These are phyloP conservation scores for Aporrectodea caliginosa DNA, from an alignment of 1,140 invertebrate species.

Conservation along the genomic window DNA sequence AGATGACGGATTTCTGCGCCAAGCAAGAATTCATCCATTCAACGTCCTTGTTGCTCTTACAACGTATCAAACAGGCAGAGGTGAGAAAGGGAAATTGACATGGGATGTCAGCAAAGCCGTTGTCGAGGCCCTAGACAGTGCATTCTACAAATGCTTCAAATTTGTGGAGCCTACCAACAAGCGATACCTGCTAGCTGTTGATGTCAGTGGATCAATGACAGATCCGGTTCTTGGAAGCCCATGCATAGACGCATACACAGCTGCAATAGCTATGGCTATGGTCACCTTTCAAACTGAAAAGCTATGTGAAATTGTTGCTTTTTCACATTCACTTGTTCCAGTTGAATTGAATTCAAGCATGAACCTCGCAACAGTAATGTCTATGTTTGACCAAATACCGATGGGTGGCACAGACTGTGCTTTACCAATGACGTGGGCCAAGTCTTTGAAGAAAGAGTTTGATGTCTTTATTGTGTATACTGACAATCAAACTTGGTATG, in stretches of 20 bases:
- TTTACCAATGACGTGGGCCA: constrained; percentile 63
- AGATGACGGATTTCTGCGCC: constrained; percentile 52
- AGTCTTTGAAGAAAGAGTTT: constrained; percentile 54
- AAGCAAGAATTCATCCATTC: constrained; percentile 62
- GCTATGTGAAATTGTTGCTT: constrained; percentile 43
- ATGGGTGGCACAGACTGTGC: constrained; percentile 57
- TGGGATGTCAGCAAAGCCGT: constrained; percentile 47
- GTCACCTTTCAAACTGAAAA: constrained; percentile 36
- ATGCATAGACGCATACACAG: constrained; percentile 56
- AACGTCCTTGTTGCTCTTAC: constrained; percentile 60
- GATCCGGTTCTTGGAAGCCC: constrained; percentile 51
- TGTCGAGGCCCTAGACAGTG: constrained; percentile 45
- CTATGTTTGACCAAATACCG: constrained; percentile 37
- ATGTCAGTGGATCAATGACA: constrained; percentile 59
- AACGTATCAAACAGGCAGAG: constrained; percentile 60
- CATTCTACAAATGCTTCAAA: constrained; percentile 55
- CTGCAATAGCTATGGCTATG: constrained; percentile 41
- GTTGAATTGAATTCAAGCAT: constrained; percentile 36
- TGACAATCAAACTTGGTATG: constrained; percentile 45
- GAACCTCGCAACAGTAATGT: constrained; percentile 41
- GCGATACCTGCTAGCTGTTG: constrained; percentile 62
- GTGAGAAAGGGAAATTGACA: constrained; percentile 55
- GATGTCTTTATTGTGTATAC: constrained; percentile 51
- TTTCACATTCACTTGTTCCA: constrained; percentile 36
- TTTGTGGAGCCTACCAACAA: constrained; percentile 59